Evolutionary conservation across 2,113 vertebrate genomes (phyloP), one percentile per base, ranked within the genome.

Genomic region (Melanerpes aurifrons): DNA sequence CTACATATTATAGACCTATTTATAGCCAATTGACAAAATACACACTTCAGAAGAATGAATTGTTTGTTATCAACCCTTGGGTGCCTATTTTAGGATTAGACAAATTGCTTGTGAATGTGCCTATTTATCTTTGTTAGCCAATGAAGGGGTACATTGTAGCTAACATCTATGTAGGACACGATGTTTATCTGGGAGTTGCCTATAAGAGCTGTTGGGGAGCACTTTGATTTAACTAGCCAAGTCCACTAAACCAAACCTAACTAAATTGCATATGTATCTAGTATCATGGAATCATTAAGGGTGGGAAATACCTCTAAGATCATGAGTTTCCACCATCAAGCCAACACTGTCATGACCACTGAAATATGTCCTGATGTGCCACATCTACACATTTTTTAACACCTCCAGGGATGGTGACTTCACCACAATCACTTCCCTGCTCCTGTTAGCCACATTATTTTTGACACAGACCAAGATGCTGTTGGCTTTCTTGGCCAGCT

Each of bases 21-120:
- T 85, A 56, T 73, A 85, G 26, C 37, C 59, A 89, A 29, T 54
- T 20, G 74, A 62, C 40, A 91, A 92, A 92, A 85, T 25, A 50
- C 35, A 37, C 15, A 72, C 28, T 35, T 93, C 45, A 77, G 59
- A 95, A 75, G n/a, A 91, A 76, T 35, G 86, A 69, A 78, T 81
- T 6, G 5, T 82, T 75, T 88, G 31, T 64, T 63, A 53, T 73
- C 69, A 89, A 54, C 8, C 28, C 43, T 57, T 64, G 22, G 24
- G 28, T 93, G 54, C 19, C 32, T 83, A 64, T 90, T 93, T 95
- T 68, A 88, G 73, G 31, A 74, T 81, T 67, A 81, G 73, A 78
- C 81, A 11, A 59, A 88, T 89, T 1, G 0, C 16, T 81, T 78
- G 37, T 80, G 53, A 79, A 86, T 43, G 31, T 67, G 25, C 22